A percentile compares a stretch with the other conserved stretches of the same genome.
phyloP scores from a whole-genome alignment of 1,140 invertebrate species.

The Drosophila littoralis region DNA sequence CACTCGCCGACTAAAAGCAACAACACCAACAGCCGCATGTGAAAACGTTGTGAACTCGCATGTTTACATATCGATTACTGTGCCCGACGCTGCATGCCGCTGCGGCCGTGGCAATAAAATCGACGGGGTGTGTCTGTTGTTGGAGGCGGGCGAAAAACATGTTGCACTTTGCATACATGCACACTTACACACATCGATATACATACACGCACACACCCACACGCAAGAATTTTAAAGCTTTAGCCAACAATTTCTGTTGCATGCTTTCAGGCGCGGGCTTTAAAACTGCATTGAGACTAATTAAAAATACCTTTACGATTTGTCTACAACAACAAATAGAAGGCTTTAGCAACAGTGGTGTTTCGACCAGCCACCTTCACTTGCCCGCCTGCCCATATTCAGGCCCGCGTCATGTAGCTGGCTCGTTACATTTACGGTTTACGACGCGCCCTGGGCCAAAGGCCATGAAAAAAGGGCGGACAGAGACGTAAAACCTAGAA shows the following conservation, averaged over 20 bases:
- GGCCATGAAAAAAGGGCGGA: constrained; percentile 47
- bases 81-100: constrained; percentile 19
- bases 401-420: constrained; percentile 48
- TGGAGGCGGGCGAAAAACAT: constrained; percentile 48
- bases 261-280: constrained; percentile 42
- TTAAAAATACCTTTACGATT: constrained; percentile 70
- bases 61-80: constrained; percentile 82
- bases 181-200: not conserved
- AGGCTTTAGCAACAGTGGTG: constrained; percentile 68
- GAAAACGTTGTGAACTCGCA: constrained; percentile 53
- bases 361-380: constrained; percentile 15
- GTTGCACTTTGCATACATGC: constrained; percentile 60
- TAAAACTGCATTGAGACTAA: constrained; percentile 58
- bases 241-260: constrained; percentile 30
- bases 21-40: constrained; percentile 30
- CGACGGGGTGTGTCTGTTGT: constrained; percentile 19
- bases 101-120: constrained; percentile 62
- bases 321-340: constrained; percentile 62
- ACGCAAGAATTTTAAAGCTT: constrained; percentile 43
- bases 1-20: constrained; percentile 34
- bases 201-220: constrained; percentile 4
- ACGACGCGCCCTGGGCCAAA: constrained; percentile 61
- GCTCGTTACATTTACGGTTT: constrained; percentile 77
- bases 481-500: constrained; percentile 40
- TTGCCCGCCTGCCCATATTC: not conserved